These are phyloP conservation scores for Agrotis clavis DNA, from an alignment of 2,888 invertebrate genomes.

Conservation along the genomic window DNA sequence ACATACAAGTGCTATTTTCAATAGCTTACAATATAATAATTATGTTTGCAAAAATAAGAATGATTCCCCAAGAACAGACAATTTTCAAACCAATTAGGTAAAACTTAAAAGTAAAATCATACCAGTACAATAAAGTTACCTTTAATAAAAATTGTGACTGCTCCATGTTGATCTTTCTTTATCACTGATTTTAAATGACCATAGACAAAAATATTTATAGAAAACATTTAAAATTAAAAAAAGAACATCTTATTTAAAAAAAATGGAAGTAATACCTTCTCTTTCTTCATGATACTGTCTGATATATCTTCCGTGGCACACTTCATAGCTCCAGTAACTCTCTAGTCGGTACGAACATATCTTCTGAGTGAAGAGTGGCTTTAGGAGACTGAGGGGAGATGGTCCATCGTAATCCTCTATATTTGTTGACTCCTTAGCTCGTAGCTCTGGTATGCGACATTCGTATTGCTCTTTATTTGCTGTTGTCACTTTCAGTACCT, in stretches of 20 bases:
- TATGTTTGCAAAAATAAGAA: not conserved
- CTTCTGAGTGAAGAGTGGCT: conserved; percentile 94
- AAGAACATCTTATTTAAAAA: not conserved
- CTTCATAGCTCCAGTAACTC: conserved; percentile 98
- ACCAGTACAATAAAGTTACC: conserved; percentile 23
- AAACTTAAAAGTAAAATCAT: no score
- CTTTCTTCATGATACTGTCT: conserved; percentile 99
- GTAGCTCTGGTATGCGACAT: conserved; percentile 94
- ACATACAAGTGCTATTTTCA: not conserved
- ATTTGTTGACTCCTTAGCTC: conserved; percentile 88
- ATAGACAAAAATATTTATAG: conserved; percentile 20
- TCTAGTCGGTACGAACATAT: conserved; percentile 97
- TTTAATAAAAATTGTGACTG: conserved; percentile 17
- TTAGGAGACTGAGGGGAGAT: conserved; percentile 94
- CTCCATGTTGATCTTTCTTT: conserved; percentile 30
- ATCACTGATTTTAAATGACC: conserved; percentile 37
- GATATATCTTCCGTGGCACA: conserved; percentile 97
- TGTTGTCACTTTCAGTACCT: conserved; percentile 93
- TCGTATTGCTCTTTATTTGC: conserved; percentile 95
- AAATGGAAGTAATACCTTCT: conserved; percentile 91
- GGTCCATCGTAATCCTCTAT: conserved; percentile 93
- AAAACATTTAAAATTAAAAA: no score
- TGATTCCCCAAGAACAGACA: no score
- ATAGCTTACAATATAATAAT: not conserved
- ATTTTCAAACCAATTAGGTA: no score